These are phyloP conservation scores for Lysiphlebus fabarum DNA, from an alignment of 1,140 invertebrate species.

Conservation along the genomic window DNA sequence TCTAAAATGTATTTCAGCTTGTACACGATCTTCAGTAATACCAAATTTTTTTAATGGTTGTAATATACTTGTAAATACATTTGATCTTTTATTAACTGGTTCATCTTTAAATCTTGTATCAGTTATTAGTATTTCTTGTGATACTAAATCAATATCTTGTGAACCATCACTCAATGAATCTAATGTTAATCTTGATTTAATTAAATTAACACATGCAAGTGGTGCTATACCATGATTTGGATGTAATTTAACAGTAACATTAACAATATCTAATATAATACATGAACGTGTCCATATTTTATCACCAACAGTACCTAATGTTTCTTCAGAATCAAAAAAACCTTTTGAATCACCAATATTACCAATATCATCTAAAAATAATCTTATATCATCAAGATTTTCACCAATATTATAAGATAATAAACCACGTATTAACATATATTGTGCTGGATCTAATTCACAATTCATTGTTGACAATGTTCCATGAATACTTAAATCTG, in stretches of 20 bases:
- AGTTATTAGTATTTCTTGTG: constrained; percentile 83
- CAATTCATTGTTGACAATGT: constrained; percentile 81
- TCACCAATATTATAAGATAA: constrained; percentile 92
- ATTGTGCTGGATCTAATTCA: constrained; percentile 80
- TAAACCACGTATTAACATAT: constrained; percentile 83
- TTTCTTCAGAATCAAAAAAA: constrained; percentile 28
- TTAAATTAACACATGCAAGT: constrained; percentile 87
- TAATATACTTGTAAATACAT: constrained; percentile 88
- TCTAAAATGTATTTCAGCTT: constrained; percentile 77
- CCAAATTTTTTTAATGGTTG: constrained; percentile 64
- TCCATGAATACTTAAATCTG: constrained; percentile 84
- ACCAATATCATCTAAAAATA: constrained; percentile 40
- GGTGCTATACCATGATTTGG: constrained; percentile 61
- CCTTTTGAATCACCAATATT: constrained; percentile 35
- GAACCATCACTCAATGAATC: constrained; percentile 83
- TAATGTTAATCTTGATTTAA: constrained; percentile 80
- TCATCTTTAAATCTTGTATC: constrained; percentile 74
- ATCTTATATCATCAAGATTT: constrained; percentile 66
- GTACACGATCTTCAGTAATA: constrained; percentile 62
- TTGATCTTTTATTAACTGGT: constrained; percentile 69
- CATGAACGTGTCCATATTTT: constrained; percentile 73
- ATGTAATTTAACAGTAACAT: constrained; percentile 76
- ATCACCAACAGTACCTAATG: constrained; percentile 18
- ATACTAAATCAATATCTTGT: constrained; percentile 90
- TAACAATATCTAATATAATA: constrained; percentile 80